These are phyloP conservation scores for Ceratosolen solmsi DNA, from an alignment of 1,140 invertebrate species.

Conservation along the genomic window DNA sequence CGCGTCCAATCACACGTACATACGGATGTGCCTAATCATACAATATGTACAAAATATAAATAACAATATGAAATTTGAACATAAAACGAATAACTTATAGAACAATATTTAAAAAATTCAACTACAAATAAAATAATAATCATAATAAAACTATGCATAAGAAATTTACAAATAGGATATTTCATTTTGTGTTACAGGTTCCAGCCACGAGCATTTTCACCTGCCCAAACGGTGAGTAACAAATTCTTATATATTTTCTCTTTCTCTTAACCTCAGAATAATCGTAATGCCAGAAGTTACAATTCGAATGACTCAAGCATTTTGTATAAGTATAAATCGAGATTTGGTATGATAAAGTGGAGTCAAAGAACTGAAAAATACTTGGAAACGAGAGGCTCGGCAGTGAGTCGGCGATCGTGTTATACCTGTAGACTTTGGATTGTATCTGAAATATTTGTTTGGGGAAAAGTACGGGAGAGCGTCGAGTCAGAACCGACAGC, in stretches of 20 bases:
- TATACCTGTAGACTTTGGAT: neutral
- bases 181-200: conserved; percentile 74
- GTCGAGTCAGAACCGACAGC: neutral
- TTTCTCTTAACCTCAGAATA: neutral
- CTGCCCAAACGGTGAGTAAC: conserved; percentile 80
- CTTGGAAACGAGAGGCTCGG: neutral
- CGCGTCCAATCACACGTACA: too few relatives aligned
- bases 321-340: neutral
- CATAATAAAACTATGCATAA: neutral
- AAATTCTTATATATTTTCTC: conserved; percentile 38
- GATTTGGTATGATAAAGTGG: neutral
- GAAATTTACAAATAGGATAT: neutral
- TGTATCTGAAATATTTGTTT: neutral
- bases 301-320: neutral
- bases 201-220: conserved; percentile 75
- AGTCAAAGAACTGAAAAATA: neutral
- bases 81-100: too few relatives aligned
- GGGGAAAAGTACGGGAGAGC: neutral
- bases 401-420: neutral
- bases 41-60: too few relatives aligned
- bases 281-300: neutral
- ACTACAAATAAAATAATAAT: neutral
- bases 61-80: too few relatives aligned
- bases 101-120: neutral
- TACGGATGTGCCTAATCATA: too few relatives aligned